Percentiles rank a stretch among this genome's conserved stretches.
Conservation (phyloP, 1,140 invertebrate species). For the Drosophila sucinea region DNA sequence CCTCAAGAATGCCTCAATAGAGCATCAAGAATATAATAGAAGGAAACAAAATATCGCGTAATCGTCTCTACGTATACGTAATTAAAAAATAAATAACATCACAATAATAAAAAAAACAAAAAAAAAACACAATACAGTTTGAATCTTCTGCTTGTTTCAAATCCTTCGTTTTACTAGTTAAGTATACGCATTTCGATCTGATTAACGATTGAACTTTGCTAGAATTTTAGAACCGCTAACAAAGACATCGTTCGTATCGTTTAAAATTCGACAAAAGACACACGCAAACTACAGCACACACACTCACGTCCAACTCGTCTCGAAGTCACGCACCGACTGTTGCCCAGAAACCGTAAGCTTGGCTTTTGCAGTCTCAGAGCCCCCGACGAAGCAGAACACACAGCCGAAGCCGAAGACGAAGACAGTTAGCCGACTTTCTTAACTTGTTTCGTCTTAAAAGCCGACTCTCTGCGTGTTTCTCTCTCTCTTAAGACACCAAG, state of each 20-base stretch:
- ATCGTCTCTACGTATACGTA: conserved; percentile 64
- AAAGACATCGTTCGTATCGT: conserved; percentile 56
- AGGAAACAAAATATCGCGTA: conserved; percentile 62
- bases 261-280: conserved; percentile 1
- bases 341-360: conserved; percentile 33
- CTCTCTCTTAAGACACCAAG: not conserved
- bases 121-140: not conserved
- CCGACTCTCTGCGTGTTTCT: not conserved
- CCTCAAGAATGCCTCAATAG: conserved; percentile 49
- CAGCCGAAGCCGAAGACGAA: conserved; percentile 23
- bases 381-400: conserved; percentile 3
- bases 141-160: not conserved
- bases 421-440: conserved; percentile 9
- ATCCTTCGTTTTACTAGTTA: not conserved
- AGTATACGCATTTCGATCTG: conserved; percentile 24
- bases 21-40: conserved; percentile 43
- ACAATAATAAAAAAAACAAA: not conserved
- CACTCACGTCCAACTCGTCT: conserved; percentile 42
- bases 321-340: conserved; percentile 68
- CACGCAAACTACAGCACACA: no score
- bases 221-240: conserved; percentile 62
- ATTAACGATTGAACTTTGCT: conserved; percentile 63
- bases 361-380: conserved; percentile 30
- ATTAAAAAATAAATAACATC: conserved; percentile 24
- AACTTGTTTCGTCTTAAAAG: not conserved